These are phyloP conservation scores for Saturnia pavonia DNA, from an alignment of 2,888 invertebrate genomes.

Conservation along the genomic window DNA sequence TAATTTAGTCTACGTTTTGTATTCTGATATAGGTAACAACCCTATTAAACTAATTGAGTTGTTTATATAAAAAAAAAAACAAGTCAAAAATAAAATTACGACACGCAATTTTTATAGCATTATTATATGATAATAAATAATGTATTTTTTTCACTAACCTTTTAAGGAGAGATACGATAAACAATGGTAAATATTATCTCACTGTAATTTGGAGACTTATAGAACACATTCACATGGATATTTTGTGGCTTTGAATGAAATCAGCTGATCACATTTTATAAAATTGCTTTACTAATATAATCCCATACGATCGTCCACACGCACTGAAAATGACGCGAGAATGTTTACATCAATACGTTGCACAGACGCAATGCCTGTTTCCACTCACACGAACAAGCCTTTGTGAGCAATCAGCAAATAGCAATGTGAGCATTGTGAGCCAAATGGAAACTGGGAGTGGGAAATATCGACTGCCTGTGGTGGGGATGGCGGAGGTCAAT, in stretches of 20 bases:
- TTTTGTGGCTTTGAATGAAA: conserved; percentile 41
- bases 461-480: conserved; percentile 56
- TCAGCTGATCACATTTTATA: conserved; percentile 70
- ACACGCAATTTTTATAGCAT: not conserved
- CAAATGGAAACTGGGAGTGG: conserved; percentile 29
- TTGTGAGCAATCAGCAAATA: conserved; percentile 30
- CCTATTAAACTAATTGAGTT: too few relatives aligned
- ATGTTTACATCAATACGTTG: conserved; percentile 76
- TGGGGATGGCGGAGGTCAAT: conserved; percentile 69
- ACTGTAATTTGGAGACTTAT: conserved; percentile 35
- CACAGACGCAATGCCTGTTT: conserved; percentile 56
- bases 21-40: too few relatives aligned
- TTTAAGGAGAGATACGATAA: conserved; percentile 20
- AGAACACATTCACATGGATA: conserved; percentile 36
- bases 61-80: not conserved
- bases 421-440: conserved; percentile 8
- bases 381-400: conserved; percentile 52
- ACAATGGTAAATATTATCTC: conserved; percentile 36
- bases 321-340: conserved; percentile 74
- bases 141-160: too few relatives aligned
- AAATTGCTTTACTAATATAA: conserved; percentile 48
- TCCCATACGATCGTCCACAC: conserved; percentile 62
- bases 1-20: not conserved
- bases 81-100: not conserved
- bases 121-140: too few relatives aligned